Evolutionary conservation across 2,888 invertebrate species (phyloP).

Genomic region (Colletes collaris): DNA sequence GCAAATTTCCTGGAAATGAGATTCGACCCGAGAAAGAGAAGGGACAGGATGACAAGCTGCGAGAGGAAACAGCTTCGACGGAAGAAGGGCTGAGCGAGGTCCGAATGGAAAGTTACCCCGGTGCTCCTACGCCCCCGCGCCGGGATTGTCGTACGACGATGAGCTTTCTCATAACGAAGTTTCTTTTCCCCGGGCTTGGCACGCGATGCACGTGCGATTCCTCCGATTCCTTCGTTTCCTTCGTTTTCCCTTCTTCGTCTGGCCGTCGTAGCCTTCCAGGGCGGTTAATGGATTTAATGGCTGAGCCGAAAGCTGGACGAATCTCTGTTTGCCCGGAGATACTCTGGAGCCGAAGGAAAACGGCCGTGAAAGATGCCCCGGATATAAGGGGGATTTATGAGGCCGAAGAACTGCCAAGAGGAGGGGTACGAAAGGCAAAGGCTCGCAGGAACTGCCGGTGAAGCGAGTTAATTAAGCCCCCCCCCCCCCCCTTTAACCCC

Average conservation of each 20-base stretch:
- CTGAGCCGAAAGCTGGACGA: slow-evolving; percentile 54
- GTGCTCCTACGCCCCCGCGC: slow-evolving; percentile 18
- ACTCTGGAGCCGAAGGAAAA: slow-evolving; percentile 31
- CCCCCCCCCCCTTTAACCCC: slow-evolving; percentile 14
- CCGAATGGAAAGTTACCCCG: slow-evolving; percentile 52
- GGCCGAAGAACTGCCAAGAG: slow-evolving; percentile 31
- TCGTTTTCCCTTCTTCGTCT: slow-evolving; percentile 1
- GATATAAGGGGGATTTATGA: slow-evolving; percentile 73
- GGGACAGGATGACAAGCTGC: slow-evolving; percentile 36
- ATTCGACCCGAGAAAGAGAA: slow-evolving; percentile 37
- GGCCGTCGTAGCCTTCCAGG: slow-evolving; percentile 13
- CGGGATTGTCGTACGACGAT: slow-evolving; percentile 59
- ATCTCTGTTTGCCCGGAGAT: slow-evolving; percentile 42
- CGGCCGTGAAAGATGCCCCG: slow-evolving; percentile 62
- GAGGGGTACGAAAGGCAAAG: slow-evolving; percentile 49
- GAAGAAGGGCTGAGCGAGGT: slow-evolving; percentile 44
- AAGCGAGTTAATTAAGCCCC: slow-evolving; percentile 76
- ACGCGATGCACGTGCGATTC: slow-evolving; percentile 69
- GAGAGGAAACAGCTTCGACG: slow-evolving; percentile 39
- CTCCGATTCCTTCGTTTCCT: slow-evolving; percentile 7
- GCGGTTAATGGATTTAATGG: slow-evolving; percentile 68
- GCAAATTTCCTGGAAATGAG: slow-evolving; percentile 65
- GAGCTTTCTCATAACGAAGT: slow-evolving; percentile 70
- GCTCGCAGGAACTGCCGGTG: slow-evolving; percentile 60
- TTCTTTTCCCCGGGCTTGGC: slow-evolving; percentile 58